Conservation (phyloP, 2,113 vertebrate genomes). For the Paratilapia polleni region DNA sequence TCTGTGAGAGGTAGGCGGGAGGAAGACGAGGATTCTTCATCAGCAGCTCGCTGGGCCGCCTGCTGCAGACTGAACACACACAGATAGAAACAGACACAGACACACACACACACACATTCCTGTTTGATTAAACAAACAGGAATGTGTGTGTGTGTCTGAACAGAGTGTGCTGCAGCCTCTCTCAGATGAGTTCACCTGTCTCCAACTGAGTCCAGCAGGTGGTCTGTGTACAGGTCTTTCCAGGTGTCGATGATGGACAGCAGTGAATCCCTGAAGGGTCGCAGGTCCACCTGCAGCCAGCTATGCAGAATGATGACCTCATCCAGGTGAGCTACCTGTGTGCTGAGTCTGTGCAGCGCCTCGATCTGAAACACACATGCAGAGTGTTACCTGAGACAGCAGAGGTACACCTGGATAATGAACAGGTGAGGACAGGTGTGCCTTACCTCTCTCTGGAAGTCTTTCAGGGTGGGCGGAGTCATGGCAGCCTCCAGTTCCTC, state of each 20-base stretch:
- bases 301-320: constrained; percentile 9
- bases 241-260: constrained; percentile 27
- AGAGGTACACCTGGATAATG: neutral
- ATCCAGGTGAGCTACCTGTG: constrained; percentile 28
- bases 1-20: constrained; percentile 22
- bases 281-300: constrained; percentile 52
- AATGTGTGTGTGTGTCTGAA: neutral
- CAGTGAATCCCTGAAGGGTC: constrained; percentile 37
- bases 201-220: constrained; percentile 13
- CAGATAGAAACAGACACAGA: neutral
- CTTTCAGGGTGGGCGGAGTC: constrained; percentile 35
- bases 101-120: too few species aligned
- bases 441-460: constrained; percentile 56
- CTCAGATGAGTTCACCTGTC: constrained; percentile 9
- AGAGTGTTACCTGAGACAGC: neutral
- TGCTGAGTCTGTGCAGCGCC: neutral
- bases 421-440: neutral
- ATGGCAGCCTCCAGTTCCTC: constrained; percentile 9
- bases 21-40: neutral
- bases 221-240: constrained; percentile 43
- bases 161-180: neutral
- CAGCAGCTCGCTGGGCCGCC: neutral
- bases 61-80: constrained; percentile 13
- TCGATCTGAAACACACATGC: constrained; percentile 4
- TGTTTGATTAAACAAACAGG: too few species aligned